A percentile compares a stretch with the other conserved stretches of the same genome.
These are phyloP conservation scores for Gandaritis pyraliata DNA, from an alignment of 2,888 invertebrate genomes.

Conservation along the genomic window DNA sequence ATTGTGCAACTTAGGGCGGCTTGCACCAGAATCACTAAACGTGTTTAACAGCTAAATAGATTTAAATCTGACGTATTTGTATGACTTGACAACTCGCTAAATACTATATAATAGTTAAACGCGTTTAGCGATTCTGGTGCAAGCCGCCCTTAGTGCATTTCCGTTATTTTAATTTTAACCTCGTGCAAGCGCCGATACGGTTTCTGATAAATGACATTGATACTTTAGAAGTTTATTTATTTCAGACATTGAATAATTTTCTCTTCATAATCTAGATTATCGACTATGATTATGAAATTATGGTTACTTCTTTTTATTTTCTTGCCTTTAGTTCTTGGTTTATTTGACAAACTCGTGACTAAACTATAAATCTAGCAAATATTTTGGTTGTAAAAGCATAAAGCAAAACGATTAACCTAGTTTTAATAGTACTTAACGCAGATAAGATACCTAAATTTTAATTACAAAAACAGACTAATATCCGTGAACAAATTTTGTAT, in stretches of 20 bases:
- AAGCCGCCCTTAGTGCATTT: constrained; percentile 6
- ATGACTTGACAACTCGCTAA: too few species aligned
- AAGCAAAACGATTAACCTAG: constrained; percentile 8
- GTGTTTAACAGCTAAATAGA: too few species aligned
- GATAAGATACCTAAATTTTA: constrained; percentile 1
- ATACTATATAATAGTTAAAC: too few species aligned
- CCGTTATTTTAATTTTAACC: constrained; percentile 13
- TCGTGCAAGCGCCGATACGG: neutral
- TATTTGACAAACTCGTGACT: neutral
- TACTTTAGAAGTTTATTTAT: too few species aligned
- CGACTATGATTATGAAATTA: neutral
- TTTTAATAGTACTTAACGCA: neutral
- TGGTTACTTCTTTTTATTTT: neutral
- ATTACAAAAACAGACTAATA: neutral
- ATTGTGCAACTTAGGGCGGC: constrained; percentile 14
- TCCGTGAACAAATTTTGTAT: neutral
- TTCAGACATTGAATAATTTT: constrained; percentile 4
- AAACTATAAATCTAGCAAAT: constrained; percentile 4
- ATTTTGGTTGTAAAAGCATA: constrained; percentile 12
- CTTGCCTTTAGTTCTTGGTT: constrained; percentile 4
- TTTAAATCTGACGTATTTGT: too few species aligned
- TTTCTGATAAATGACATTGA: constrained; percentile 4
- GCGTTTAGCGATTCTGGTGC: too few species aligned
- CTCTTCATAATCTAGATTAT: neutral
- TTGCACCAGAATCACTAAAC: too few species aligned